These are phyloP conservation scores for Eumacrocentrus americanus DNA, from an alignment of 2,888 invertebrate genomes.

Conservation along the genomic window DNA sequence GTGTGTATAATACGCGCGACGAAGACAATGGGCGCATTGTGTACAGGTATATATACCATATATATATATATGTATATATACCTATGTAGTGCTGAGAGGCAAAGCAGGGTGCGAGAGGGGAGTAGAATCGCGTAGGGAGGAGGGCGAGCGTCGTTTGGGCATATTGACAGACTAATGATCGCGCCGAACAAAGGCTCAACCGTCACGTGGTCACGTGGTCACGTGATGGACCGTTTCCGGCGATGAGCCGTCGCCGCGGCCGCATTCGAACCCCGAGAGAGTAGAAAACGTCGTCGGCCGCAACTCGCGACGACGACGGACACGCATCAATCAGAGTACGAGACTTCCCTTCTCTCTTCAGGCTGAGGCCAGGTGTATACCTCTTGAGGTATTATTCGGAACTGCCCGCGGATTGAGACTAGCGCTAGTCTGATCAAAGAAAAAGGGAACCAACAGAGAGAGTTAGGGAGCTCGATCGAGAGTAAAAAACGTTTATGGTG, in stretches of 20 bases:
- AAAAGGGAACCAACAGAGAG: background rate
- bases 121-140: slow-evolving; percentile 42
- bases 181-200: slow-evolving; percentile 59
- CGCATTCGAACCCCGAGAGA: slow-evolving; percentile 39
- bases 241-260: slow-evolving; percentile 47
- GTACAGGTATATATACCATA: slow-evolving; percentile 53
- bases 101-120: slow-evolving; percentile 33
- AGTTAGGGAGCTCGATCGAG: background rate
- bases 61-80: no score
- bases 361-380: slow-evolving; percentile 2
- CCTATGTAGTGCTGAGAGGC: background rate
- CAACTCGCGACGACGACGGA: no score
- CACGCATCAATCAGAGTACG: slow-evolving; percentile 53
- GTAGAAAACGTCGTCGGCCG: slow-evolving; percentile 5
- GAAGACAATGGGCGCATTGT: slow-evolving; percentile 61
- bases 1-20: slow-evolving; percentile 57
- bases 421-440: slow-evolving; percentile 25
- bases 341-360: slow-evolving; percentile 29
- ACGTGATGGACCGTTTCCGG: slow-evolving; percentile 61
- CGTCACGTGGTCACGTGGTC: slow-evolving; percentile 60
- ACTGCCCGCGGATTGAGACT: slow-evolving; percentile 21
- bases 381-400: slow-evolving; percentile 21
- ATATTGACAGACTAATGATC: slow-evolving; percentile 63
- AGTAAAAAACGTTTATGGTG: slow-evolving; percentile 31
- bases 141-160: slow-evolving; percentile 56